Percentiles rank a stretch among this genome's conserved stretches.
These are phyloP conservation scores for Neuroterus valhalla DNA, from an alignment of 1,140 invertebrate genomes.

Conservation along the genomic window DNA sequence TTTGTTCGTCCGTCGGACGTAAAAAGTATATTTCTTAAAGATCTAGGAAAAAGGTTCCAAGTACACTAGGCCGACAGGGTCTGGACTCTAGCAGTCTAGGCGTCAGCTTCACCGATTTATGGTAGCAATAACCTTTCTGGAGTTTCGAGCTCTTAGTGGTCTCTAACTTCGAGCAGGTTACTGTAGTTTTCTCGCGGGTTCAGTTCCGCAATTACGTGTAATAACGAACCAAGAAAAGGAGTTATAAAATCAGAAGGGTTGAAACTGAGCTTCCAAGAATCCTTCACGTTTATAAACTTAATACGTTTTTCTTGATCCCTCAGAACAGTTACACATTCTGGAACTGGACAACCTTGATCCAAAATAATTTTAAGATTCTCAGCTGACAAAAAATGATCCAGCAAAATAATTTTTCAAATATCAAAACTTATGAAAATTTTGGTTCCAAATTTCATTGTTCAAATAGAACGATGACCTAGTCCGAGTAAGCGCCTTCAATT, in stretches of 20 bases:
- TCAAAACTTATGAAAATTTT: too few relatives aligned
- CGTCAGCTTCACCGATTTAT: conserved; percentile 6
- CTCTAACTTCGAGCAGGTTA: conserved; percentile 5
- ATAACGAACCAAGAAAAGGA: conserved; percentile 11
- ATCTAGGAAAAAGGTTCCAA: neutral
- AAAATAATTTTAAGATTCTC: too few relatives aligned
- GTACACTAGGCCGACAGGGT: neutral
- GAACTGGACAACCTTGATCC: too few relatives aligned
- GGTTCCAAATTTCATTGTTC: too few relatives aligned
- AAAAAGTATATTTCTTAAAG: neutral
- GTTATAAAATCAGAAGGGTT: neutral
- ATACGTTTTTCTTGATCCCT: too few relatives aligned
- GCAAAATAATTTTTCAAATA: too few relatives aligned
- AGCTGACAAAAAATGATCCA: too few relatives aligned
- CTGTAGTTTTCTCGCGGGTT: neutral
- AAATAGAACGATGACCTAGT: too few relatives aligned
- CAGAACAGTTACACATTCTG: too few relatives aligned
- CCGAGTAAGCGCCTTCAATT: too few relatives aligned
- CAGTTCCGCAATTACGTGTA: conserved; percentile 9
- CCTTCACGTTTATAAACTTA: neutral
- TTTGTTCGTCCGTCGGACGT: neutral
- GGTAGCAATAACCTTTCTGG: conserved; percentile 9
- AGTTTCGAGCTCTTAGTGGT: conserved; percentile 12
- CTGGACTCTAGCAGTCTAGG: neutral
- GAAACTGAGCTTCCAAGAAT: neutral